Percentiles rank a stretch among this genome's conserved stretches.
These are phyloP conservation scores for Subacronicta megacephala DNA, from an alignment of 2,888 invertebrate genomes.

Conservation along the genomic window DNA sequence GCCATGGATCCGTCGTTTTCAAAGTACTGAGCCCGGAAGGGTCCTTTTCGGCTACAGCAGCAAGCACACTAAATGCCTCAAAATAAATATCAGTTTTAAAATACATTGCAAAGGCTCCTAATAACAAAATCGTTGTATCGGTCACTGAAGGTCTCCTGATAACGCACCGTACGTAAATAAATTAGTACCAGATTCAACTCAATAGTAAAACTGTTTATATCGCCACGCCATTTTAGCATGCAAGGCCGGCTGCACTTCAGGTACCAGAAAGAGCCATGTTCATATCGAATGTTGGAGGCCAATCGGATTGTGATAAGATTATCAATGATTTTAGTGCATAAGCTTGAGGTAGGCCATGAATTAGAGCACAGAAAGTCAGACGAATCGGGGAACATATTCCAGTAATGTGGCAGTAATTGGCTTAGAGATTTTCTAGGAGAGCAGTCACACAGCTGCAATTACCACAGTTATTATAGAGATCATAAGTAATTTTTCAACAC, in stretches of 20 bases:
- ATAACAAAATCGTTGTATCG: slow-evolving; percentile 51
- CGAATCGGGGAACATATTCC: background rate
- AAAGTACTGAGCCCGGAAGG: too few species aligned
- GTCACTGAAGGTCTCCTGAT: slow-evolving; percentile 60
- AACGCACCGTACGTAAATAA: slow-evolving; percentile 53
- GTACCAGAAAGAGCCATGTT: slow-evolving; percentile 16
- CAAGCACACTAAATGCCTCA: too few species aligned
- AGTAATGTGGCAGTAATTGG: too few species aligned
- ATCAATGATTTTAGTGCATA: slow-evolving; percentile 3
- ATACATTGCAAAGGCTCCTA: slow-evolving; percentile 20
- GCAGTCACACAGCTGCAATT: too few species aligned
- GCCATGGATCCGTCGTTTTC: too few species aligned
- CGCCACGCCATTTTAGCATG: slow-evolving; percentile 30
- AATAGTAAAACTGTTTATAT: slow-evolving; percentile 40
- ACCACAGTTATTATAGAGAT: too few species aligned
- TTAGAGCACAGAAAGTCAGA: background rate
- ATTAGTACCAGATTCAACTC: slow-evolving; percentile 46
- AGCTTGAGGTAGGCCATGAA: background rate
- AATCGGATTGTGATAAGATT: slow-evolving; percentile 24
- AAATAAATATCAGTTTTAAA: slow-evolving; percentile 37
- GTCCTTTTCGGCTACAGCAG: too few species aligned
- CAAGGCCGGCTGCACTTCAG: slow-evolving; percentile 17
- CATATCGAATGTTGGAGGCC: slow-evolving; percentile 16
- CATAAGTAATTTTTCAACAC: too few species aligned
- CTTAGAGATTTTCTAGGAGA: too few species aligned